phyloP scores from a whole-genome alignment of 2,113 vertebrate genomes.

The Mobula hypostoma region DNA sequence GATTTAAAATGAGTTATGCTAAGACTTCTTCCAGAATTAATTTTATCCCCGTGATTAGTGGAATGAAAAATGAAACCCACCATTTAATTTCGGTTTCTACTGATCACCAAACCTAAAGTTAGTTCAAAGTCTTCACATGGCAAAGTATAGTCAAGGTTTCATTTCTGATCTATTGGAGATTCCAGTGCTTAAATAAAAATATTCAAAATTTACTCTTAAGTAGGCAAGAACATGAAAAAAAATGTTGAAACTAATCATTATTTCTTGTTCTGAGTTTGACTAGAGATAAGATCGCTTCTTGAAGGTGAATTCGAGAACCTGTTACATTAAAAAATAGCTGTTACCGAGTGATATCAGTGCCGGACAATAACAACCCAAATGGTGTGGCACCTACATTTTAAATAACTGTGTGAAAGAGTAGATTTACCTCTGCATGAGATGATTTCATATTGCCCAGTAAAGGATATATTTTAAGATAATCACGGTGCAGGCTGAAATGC shows the following conservation, averaged over 20 bases:
- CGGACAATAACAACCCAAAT: conserved; percentile 4
- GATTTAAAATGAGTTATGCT: not conserved
- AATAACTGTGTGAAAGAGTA: not conserved
- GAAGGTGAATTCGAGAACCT: not conserved
- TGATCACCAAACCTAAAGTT: not conserved
- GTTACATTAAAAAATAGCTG: not conserved
- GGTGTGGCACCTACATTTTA: not conserved
- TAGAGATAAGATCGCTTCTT: not conserved
- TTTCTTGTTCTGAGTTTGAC: not conserved
- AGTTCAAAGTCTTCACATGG: not conserved
- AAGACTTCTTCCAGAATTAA: not conserved
- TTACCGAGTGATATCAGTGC: not conserved
- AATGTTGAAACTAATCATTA: not conserved
- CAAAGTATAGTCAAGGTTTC: not conserved
- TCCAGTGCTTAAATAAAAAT: not conserved
- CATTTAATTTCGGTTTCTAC: not conserved
- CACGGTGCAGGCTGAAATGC: not conserved
- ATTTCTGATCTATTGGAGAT: not conserved
- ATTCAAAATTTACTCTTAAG: not conserved
- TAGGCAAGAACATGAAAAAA: not conserved
- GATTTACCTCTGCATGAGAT: conserved; percentile 25
- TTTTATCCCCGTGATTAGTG: not conserved
- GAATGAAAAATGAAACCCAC: not conserved
- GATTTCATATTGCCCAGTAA: conserved; percentile 30
- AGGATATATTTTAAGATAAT: conserved; percentile 30